phyloP scores from a whole-genome alignment of 1,140 invertebrate genomes.

The Monomorium pharaonis region DNA sequence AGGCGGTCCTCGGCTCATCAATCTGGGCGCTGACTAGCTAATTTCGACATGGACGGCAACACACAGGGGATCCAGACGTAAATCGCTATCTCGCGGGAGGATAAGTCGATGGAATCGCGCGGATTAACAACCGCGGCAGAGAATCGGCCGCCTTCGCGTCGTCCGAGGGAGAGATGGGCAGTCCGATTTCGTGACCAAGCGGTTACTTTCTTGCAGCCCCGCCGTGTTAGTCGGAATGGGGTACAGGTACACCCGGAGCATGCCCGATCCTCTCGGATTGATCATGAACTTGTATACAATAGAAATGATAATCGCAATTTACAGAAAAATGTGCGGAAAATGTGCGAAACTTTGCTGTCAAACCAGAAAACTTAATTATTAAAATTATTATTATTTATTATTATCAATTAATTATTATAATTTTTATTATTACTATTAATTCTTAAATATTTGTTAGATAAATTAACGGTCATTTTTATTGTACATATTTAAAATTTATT shows the following conservation, averaged over 20 bases:
- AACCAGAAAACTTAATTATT: not conserved
- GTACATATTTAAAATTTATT: too few relatives aligned
- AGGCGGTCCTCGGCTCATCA: constrained; percentile 54
- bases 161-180: constrained; percentile 35
- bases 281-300: constrained; percentile 3
- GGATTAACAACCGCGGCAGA: constrained; percentile 43
- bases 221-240: constrained; percentile 17
- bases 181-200: constrained; percentile 55
- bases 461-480: too few relatives aligned
- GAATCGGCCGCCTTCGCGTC: constrained; percentile 44
- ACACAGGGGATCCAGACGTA: constrained; percentile 38
- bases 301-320: not conserved
- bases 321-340: not conserved
- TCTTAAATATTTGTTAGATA: too few relatives aligned
- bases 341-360: not conserved
- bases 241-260: not conserved
- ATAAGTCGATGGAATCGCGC: constrained; percentile 55
- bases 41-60: constrained; percentile 50
- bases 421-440: too few relatives aligned
- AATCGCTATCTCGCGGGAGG: constrained; percentile 46
- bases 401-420: too few relatives aligned
- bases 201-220: constrained; percentile 47
- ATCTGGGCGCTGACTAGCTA: constrained; percentile 60
- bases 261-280: not conserved
- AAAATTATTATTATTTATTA: too few relatives aligned